A percentile compares a stretch with the other conserved stretches of the same genome.
These are phyloP conservation scores for Catocala fraxini DNA, from an alignment of 2,888 invertebrate genomes.

Conservation along the genomic window DNA sequence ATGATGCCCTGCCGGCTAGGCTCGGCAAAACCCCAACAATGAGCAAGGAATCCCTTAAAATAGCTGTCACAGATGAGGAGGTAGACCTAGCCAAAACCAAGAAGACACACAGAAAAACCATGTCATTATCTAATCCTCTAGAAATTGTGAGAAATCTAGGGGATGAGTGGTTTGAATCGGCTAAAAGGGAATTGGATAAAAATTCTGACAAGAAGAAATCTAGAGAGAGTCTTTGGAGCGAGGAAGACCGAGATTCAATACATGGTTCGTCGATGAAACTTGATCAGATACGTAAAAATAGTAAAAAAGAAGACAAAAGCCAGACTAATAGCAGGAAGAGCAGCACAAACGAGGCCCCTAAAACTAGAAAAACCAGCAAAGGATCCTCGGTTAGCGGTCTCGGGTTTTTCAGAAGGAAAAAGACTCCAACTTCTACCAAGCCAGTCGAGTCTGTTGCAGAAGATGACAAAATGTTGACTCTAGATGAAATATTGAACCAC, in stretches of 20 bases:
- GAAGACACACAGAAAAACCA: conserved; percentile 81
- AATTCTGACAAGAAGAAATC: conserved; percentile 80
- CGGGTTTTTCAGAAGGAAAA: conserved; percentile 78
- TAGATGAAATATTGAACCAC: conserved; percentile 73
- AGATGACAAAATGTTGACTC: conserved; percentile 65
- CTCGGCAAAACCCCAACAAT: conserved; percentile 78
- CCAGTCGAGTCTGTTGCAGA: conserved; percentile 79
- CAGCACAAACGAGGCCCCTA: conserved; percentile 72
- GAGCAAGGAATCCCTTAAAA: conserved; percentile 82
- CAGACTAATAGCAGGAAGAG: conserved; percentile 69
- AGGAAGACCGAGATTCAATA: conserved; percentile 81
- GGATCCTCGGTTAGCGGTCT: conserved; percentile 80
- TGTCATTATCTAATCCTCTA: conserved; percentile 83
- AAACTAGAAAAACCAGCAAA: conserved; percentile 78
- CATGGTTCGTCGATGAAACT: conserved; percentile 75
- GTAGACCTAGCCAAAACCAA: conserved; percentile 68
- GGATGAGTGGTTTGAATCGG: conserved; percentile 81
- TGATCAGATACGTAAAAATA: conserved; percentile 75
- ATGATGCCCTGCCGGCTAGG: conserved; percentile 72
- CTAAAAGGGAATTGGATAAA: conserved; percentile 76
- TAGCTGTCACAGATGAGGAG: conserved; percentile 83
- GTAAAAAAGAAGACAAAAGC: conserved; percentile 77
- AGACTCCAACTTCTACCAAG: conserved; percentile 75
- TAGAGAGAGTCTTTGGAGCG: conserved; percentile 83
- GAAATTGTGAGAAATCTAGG: conserved; percentile 82